Evolutionary conservation across 2,797 vertebrate genomes (phyloP).

Genomic region (Cuniculus paca): DNA sequence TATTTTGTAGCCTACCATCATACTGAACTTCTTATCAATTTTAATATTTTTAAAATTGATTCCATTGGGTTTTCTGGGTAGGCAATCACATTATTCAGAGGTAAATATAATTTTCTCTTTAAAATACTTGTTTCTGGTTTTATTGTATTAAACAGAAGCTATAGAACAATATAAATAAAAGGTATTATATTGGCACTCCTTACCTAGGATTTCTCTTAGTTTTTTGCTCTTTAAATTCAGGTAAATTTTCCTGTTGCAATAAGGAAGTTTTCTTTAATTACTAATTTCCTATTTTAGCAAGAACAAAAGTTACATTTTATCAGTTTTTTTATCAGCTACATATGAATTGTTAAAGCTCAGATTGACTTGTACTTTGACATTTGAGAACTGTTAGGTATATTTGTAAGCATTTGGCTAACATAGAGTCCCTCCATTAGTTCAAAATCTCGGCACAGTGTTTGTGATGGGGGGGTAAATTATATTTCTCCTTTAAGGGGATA

Average conservation of each 20-base stretch:
- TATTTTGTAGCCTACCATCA: constrained; percentile 9
- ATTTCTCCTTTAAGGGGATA: not conserved
- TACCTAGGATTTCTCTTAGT: constrained; percentile 1
- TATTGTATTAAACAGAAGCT: not conserved
- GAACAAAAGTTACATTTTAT: constrained; percentile 23
- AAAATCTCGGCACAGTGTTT: not conserved
- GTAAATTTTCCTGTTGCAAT: not conserved
- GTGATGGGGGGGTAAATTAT: not conserved
- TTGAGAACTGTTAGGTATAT: not conserved
- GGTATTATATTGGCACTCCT: not conserved
- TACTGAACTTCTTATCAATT: not conserved
- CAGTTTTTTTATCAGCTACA: constrained; percentile 15
- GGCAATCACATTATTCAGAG: not conserved
- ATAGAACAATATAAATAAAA: not conserved
- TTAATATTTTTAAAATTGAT: constrained; percentile 33
- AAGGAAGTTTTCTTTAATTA: constrained; percentile 41
- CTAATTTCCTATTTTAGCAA: constrained; percentile 2
- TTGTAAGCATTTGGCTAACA: not conserved
- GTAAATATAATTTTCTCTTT: constrained; percentile 33
- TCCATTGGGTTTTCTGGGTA: not conserved
- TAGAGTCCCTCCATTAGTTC: not conserved
- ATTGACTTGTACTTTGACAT: not conserved
- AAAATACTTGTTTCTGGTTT: constrained; percentile 31
- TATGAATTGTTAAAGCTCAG: not conserved
- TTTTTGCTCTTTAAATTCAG: constrained; percentile 23